Evolutionary conservation across 2,888 invertebrate genomes (phyloP), one percentile per base, ranked within the genome.

Genomic region (Dryococelus australis): DNA sequence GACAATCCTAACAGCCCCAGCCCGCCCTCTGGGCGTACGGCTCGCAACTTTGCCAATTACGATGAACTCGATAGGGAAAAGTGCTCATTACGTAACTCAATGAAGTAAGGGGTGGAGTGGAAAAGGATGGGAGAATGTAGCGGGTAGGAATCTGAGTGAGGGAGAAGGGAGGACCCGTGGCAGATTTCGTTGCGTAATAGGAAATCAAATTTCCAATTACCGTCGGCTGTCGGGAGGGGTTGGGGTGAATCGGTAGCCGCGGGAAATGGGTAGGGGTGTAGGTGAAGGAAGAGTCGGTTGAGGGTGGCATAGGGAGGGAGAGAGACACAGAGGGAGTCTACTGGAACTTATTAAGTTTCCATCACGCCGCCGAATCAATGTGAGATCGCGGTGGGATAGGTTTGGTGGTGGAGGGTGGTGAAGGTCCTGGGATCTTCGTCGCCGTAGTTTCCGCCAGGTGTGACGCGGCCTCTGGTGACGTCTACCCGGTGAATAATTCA

Each of bases 1-100:
- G 65, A 65, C 24, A n/a, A 65, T 20, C 65, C n/a, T n/a, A 65
- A 20, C 65, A 20, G 13, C 65, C 24, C 65, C 65, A 3, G 8
- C 65, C 6, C 65, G 24, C 8, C 24, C 65, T 6, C 65, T 9
- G 12, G 24, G 13, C 65, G 13, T 24, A n/a, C 51, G 65, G 65
- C 65, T 24, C 65, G 47, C n/a, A 65, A 65, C 65, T 65, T 65
- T 65, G 65, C 65, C 65, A 65, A 65, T 65, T 65, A 65, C 65
- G 65, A 65, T 65, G 65, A 65, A 65, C 65, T 65, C 65, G 65
- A 65, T 65, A 65, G 24, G 65, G 65, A 65, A 65, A 65, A 65
- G 65, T 65, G 65, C 65, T 65, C 65, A 65, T 16, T 65, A 65
- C 65, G 24, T 65, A 65, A n/a, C 65, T 65, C 65, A 65, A 65